Conservation (phyloP, 2,797 vertebrate genomes). For the Leptodactylus fallax region DNA sequence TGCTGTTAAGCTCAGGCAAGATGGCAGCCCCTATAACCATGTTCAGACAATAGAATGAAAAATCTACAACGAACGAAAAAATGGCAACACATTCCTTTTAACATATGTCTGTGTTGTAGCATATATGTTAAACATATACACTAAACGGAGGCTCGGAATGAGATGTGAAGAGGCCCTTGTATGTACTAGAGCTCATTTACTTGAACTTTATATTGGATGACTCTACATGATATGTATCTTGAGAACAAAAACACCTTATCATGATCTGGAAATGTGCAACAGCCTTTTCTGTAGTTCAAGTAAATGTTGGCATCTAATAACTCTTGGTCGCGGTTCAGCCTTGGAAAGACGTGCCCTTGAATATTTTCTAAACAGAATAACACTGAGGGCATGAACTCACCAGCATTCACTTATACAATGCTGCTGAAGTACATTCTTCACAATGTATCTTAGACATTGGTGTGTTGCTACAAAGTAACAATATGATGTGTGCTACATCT, state of each 20-base stretch:
- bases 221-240: conserved; percentile 3
- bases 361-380: conserved; percentile 61
- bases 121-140: too few species aligned
- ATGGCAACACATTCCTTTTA: too few species aligned
- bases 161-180: too few species aligned
- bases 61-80: too few species aligned
- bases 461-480: not conserved
- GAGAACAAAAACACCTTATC: conserved; percentile 40
- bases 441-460: not conserved
- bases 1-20: too few species aligned
- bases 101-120: too few species aligned
- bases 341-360: conserved; percentile 65
- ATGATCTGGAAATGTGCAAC: conserved; percentile 46
- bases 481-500: not conserved
- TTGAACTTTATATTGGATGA: not conserved
- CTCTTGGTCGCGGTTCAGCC: conserved; percentile 61
- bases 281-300: conserved; percentile 36
- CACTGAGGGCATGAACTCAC: not conserved
- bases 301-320: conserved; percentile 42
- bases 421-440: not conserved
- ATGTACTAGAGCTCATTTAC: not conserved
- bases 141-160: too few species aligned
- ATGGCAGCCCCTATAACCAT: too few species aligned
- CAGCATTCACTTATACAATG: conserved; percentile 4
- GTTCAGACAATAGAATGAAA: too few species aligned